A percentile compares a stretch with the other conserved stretches of the same genome.
Conservation (phyloP, 2,113 vertebrate species). For the Mugil cephalus region DNA sequence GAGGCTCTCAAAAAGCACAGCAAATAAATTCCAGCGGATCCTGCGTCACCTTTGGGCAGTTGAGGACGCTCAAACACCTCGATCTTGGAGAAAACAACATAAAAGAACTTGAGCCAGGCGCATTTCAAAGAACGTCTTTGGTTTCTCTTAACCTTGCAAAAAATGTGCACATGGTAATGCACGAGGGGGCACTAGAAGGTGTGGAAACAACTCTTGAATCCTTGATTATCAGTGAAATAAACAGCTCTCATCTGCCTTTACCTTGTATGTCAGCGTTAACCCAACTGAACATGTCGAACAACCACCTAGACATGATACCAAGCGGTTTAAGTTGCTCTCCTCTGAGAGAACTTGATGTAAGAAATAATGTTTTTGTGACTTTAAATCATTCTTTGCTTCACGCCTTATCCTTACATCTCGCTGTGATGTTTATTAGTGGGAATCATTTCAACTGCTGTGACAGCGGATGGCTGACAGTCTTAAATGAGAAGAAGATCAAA, state of each 20-base stretch:
- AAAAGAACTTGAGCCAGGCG: conserved; percentile 62
- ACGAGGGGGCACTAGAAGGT: conserved; percentile 61
- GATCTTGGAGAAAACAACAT: conserved; percentile 81
- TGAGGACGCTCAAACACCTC: conserved; percentile 80
- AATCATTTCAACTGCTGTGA: conserved; percentile 87
- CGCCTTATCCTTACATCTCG: conserved; percentile 67
- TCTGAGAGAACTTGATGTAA: conserved; percentile 76
- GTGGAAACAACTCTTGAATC: conserved; percentile 79
- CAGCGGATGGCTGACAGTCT: conserved; percentile 76
- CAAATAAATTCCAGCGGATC: not conserved
- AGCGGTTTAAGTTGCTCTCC: conserved; percentile 72
- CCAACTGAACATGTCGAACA: conserved; percentile 80
- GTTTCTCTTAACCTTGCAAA: conserved; percentile 82
- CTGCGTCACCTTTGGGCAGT: conserved; percentile 80
- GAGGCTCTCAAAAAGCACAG: not conserved
- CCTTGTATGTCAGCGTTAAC: conserved; percentile 79
- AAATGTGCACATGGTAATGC: conserved; percentile 77
- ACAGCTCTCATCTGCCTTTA: conserved; percentile 58
- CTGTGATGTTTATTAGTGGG: conserved; percentile 73
- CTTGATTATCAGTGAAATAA: conserved; percentile 81
- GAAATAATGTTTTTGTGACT: conserved; percentile 71
- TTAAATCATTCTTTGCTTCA: conserved; percentile 52
- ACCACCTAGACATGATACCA: conserved; percentile 77
- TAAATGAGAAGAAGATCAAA: conserved; percentile 56
- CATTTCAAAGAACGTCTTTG: conserved; percentile 77